phyloP scores from a whole-genome alignment of 2,888 invertebrate species.

The Nomada lathburiana region DNA sequence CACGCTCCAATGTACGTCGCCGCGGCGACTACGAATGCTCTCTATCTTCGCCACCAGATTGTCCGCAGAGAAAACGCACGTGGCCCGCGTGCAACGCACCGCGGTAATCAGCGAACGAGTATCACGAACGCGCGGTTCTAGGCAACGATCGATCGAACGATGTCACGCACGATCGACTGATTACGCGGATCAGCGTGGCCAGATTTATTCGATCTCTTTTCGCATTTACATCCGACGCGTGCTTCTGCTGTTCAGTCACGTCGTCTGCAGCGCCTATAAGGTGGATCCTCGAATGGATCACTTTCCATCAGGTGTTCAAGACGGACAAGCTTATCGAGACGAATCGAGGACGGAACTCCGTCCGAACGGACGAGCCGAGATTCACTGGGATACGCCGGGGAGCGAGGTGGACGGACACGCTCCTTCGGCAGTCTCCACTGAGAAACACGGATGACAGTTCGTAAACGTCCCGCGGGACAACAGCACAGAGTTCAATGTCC shows the following conservation, averaged over 20 bases:
- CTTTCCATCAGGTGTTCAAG: conserved; percentile 72
- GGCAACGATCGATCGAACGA: background rate
- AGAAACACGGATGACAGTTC: conserved; percentile 40
- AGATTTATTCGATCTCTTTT: background rate
- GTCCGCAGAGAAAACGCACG: conserved; percentile 53
- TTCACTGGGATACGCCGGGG: background rate
- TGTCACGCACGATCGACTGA: background rate
- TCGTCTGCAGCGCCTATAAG: conserved; percentile 78
- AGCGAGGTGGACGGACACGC: conserved; percentile 3
- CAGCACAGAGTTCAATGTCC: conserved; percentile 48
- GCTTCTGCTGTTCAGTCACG: conserved; percentile 61
- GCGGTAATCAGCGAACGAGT: conserved; percentile 8
- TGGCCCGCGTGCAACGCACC: conserved; percentile 38
- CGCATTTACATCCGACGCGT: conserved; percentile 8
- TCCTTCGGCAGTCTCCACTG: background rate
- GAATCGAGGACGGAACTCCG: background rate
- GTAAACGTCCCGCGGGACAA: conserved; percentile 12
- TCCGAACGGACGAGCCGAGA: background rate
- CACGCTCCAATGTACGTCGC: conserved; percentile 64
- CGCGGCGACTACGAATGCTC: conserved; percentile 25
- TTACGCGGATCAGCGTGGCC: background rate
- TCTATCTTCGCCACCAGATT: conserved; percentile 42
- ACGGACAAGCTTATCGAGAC: background rate
- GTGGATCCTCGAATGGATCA: conserved; percentile 82
- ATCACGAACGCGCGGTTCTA: background rate